A percentile compares a stretch with the other conserved stretches of the same genome.
These are phyloP conservation scores for Cecidostiba fungosa DNA, from an alignment of 2,888 invertebrate genomes.

Conservation along the genomic window DNA sequence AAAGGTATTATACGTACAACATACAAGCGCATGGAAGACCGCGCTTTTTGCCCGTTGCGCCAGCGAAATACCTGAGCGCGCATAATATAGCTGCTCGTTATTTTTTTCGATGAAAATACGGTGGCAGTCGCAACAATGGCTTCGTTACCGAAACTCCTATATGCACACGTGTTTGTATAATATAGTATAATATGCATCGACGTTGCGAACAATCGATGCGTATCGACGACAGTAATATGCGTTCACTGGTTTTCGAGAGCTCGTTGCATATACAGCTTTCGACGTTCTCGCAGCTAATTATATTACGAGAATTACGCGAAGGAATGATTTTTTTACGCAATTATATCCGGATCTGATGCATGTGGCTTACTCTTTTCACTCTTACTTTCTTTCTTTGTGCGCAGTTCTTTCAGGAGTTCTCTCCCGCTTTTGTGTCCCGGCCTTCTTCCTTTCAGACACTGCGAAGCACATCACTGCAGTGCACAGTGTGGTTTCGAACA, in stretches of 20 bases:
- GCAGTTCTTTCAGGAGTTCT: background rate
- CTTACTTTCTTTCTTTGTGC: conserved; percentile 24
- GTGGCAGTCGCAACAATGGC: conserved; percentile 2
- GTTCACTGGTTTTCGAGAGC: background rate
- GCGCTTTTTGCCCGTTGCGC: too few relatives aligned
- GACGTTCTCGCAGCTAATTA: background rate
- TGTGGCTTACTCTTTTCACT: conserved; percentile 24
- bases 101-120: conserved; percentile 3
- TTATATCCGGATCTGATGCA: background rate
- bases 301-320: background rate
- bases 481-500: background rate
- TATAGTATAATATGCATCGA: background rate
- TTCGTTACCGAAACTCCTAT: background rate
- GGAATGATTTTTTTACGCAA: background rate
- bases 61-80: background rate
- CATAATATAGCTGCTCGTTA: background rate
- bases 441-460: conserved; percentile 1
- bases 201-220: background rate
- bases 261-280: background rate
- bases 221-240: background rate
- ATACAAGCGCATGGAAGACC: too few relatives aligned
- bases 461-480: too few relatives aligned
- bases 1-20: background rate
- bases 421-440: background rate
- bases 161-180: background rate